These are phyloP conservation scores for Lagothrix lagotricha DNA, from an alignment of 2,797 vertebrate species.

Conservation along the genomic window DNA sequence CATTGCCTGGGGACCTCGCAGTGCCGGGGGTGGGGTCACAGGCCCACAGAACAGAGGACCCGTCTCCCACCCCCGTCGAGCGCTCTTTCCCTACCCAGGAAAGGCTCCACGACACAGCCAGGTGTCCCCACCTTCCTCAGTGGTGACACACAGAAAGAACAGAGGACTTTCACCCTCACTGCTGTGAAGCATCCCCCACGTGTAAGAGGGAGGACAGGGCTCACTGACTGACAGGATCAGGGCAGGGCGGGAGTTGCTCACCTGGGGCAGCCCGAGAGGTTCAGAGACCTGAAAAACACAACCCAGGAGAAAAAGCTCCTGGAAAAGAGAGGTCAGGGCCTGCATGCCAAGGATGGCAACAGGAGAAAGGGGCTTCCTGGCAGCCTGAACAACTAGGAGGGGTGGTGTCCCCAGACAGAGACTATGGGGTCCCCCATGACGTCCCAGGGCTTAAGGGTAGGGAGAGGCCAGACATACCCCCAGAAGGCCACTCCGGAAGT, in stretches of 20 bases:
- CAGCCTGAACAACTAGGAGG: neutral
- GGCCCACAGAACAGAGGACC: neutral
- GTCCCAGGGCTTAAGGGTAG: neutral
- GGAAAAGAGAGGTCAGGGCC: neutral
- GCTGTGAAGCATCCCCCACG: accelerated
- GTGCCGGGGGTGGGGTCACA: neutral
- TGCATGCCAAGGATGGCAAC: neutral
- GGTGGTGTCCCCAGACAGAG: neutral
- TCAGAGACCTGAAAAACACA: neutral
- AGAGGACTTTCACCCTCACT: accelerated
- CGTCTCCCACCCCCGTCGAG: neutral
- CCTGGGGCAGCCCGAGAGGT: neutral
- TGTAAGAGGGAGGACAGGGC: too few species aligned
- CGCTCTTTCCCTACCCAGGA: accelerated
- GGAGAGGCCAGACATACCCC: neutral
- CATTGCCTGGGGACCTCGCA: neutral
- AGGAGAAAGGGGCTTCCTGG: neutral
- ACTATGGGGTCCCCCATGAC: accelerated
- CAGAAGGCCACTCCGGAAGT: neutral
- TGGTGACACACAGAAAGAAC: neutral
- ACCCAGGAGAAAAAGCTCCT: neutral
- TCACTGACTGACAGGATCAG: too few species aligned
- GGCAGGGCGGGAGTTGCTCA: neutral
- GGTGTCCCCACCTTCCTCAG: neutral
- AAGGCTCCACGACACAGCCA: accelerated